Percentiles rank a stretch among this genome's conserved stretches.
These are phyloP conservation scores for Melinopterus prodromus DNA, from an alignment of 2,888 invertebrate species.

Conservation along the genomic window DNA sequence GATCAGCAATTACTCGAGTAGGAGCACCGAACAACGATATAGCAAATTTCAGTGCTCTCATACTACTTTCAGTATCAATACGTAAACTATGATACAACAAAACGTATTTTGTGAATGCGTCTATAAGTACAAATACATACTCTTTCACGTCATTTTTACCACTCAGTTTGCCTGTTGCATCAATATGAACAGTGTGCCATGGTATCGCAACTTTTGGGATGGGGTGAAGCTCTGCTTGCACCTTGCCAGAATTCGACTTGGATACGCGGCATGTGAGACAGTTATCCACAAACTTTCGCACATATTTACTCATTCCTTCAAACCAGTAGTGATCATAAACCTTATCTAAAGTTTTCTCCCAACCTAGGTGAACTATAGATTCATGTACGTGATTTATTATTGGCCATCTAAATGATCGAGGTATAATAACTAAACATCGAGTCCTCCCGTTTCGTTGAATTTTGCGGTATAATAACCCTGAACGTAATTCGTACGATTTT, in stretches of 20 bases:
- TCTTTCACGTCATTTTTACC: conserved; percentile 8
- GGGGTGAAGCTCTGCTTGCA: not conserved
- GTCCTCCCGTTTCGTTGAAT: not conserved
- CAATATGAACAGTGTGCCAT: conserved; percentile 10
- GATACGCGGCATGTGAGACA: not conserved
- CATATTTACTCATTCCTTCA: conserved; percentile 4
- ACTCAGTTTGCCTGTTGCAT: conserved; percentile 6
- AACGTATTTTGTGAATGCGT: not conserved
- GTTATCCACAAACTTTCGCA: not conserved
- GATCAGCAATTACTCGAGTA: not conserved
- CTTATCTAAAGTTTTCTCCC: conserved; percentile 13
- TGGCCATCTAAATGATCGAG: not conserved
- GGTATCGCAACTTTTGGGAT: conserved; percentile 8
- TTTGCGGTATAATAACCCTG: not conserved
- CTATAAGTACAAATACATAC: conserved; percentile 14
- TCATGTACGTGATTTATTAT: conserved; percentile 9
- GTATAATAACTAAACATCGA: conserved; percentile 5
- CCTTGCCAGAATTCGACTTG: not conserved
- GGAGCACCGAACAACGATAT: conserved; percentile 5
- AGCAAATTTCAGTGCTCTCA: conserved; percentile 5
- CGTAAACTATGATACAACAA: conserved; percentile 7
- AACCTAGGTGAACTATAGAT: conserved; percentile 6
- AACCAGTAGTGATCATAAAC: conserved; percentile 9
- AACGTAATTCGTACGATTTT: conserved; percentile 5
- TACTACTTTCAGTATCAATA: no score